phyloP scores from a whole-genome alignment of 1,140 invertebrate genomes.

The Trichonephila inaurata region DNA sequence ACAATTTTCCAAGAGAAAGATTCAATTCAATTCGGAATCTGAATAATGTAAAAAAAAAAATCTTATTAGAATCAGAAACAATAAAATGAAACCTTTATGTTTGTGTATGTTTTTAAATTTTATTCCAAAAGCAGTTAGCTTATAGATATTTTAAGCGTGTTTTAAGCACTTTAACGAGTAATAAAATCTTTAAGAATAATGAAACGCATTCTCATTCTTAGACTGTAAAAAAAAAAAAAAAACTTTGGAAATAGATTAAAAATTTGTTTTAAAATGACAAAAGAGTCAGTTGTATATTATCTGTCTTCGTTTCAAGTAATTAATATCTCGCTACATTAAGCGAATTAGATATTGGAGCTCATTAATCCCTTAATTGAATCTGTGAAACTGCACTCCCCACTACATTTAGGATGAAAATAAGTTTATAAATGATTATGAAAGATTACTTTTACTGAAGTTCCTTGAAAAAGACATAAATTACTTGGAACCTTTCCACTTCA shows the following conservation, averaged over 20 bases:
- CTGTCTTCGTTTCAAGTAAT: not conserved
- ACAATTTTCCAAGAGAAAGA: no score
- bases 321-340: slow-evolving; percentile 15
- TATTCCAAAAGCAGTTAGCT: no score
- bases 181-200: no score
- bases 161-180: no score
- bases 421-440: not conserved
- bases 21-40: no score
- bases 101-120: no score
- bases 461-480: not conserved
- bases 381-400: slow-evolving; percentile 32
- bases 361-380: slow-evolving; percentile 52
- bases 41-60: no score
- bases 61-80: no score
- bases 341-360: not conserved
- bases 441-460: not conserved
- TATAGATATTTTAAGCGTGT: no score
- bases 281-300: not conserved
- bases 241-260: not conserved
- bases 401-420: not conserved
- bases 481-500: not conserved
- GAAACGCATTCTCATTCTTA: no score
- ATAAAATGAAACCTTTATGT: no score
- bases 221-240: not conserved
- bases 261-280: not conserved